Evolutionary conservation across 2,113 vertebrate species (phyloP).

Genomic region (Megaptera novaeangliae): DNA sequence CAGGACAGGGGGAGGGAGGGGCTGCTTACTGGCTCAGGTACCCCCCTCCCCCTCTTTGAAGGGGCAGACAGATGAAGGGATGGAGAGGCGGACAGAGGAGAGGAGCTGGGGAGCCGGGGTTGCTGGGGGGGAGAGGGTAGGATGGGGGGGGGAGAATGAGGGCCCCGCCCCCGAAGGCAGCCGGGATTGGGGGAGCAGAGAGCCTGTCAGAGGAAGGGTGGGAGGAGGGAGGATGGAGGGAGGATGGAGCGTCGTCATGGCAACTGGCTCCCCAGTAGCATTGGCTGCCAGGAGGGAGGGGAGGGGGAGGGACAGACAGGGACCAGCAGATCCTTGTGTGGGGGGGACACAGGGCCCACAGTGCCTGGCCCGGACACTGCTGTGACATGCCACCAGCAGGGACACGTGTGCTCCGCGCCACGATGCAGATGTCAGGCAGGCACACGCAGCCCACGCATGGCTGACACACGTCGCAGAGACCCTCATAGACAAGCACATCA

Average conservation of each 20-base stretch:
- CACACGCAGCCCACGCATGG: slow-evolving; percentile 29
- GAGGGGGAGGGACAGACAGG: slow-evolving; percentile 51
- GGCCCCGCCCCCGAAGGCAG: slow-evolving; percentile 64
- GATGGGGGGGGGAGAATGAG: slow-evolving; percentile 48
- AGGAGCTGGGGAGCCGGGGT: slow-evolving; percentile 68
- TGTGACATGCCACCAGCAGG: slow-evolving; percentile 9
- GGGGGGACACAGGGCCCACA: neutral
- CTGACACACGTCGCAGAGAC: slow-evolving; percentile 33
- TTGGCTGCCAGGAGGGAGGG: slow-evolving; percentile 69
- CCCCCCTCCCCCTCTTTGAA: slow-evolving; percentile 72
- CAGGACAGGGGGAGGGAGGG: slow-evolving; percentile 68
- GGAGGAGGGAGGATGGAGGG: slow-evolving; percentile 64
- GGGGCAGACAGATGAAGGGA: slow-evolving; percentile 69
- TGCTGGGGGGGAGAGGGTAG: slow-evolving; percentile 61
- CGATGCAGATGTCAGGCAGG: slow-evolving; percentile 38
- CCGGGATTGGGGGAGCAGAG: slow-evolving; percentile 67
- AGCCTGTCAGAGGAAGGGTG: slow-evolving; percentile 68
- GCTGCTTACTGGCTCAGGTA: slow-evolving; percentile 59
- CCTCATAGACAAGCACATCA: slow-evolving; percentile 18
- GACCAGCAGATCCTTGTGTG: slow-evolving; percentile 12
- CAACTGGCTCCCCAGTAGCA: slow-evolving; percentile 75
- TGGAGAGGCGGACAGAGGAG: slow-evolving; percentile 68
- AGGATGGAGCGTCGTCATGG: slow-evolving; percentile 76
- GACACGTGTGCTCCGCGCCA: slow-evolving; percentile 45
- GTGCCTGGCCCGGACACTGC: neutral